Evolutionary conservation across 2,797 vertebrate species (phyloP).

Genomic region (Emys orbicularis): DNA sequence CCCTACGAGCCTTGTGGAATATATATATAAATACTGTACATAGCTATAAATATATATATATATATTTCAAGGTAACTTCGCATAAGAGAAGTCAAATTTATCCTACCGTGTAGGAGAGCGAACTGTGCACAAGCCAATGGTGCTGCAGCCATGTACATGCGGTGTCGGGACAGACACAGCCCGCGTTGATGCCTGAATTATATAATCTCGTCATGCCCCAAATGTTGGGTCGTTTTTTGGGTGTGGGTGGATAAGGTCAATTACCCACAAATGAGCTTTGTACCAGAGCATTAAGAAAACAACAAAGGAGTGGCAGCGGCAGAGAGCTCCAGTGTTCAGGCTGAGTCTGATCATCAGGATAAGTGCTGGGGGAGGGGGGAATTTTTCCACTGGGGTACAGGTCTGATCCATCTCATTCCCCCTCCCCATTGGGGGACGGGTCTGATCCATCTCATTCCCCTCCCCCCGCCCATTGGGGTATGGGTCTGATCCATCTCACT

Average conservation of each 20-base stretch:
- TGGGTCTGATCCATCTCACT: too few species aligned
- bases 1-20: neutral
- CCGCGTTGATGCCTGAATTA: neutral
- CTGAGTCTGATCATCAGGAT: neutral
- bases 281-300: neutral
- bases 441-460: too few species aligned
- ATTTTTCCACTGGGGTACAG: too few species aligned
- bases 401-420: too few species aligned
- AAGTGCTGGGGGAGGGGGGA: too few species aligned
- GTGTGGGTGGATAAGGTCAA: neutral
- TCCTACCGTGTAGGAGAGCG: constrained; percentile 57
- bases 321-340: neutral
- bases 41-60: constrained; percentile 83
- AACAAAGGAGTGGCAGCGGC: neutral
- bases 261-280: neutral
- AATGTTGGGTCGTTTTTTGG: neutral
- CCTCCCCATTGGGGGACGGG: too few species aligned
- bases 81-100: constrained; percentile 40
- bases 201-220: neutral
- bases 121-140: neutral
- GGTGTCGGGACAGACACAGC: neutral
- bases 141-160: neutral
- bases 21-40: constrained; percentile 82
- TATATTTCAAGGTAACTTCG: constrained; percentile 83
- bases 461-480: too few species aligned